phyloP scores from a whole-genome alignment of 1,140 invertebrate species.

The Meloidogyne floridensis region DNA sequence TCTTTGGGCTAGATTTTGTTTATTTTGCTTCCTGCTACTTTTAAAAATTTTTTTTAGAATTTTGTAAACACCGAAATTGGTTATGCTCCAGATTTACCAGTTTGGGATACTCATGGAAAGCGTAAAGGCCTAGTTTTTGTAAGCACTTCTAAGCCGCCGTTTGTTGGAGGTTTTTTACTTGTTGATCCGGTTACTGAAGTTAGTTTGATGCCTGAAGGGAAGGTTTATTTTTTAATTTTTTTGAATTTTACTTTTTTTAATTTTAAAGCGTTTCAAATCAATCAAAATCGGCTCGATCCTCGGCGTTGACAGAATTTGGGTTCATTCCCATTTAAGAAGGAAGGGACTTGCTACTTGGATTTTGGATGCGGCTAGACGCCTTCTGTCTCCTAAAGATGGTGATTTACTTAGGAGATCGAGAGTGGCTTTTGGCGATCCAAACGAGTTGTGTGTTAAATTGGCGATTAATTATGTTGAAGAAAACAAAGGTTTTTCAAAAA shows the following conservation, averaged over 20 bases:
- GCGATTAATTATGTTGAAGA: conserved; percentile 34
- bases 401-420: conserved; percentile 26
- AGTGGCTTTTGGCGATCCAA: conserved; percentile 47
- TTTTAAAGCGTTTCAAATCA: conserved; percentile 30
- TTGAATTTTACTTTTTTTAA: conserved; percentile 23
- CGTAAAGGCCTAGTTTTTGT: conserved; percentile 44
- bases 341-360: conserved; percentile 42
- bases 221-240: conserved; percentile 20
- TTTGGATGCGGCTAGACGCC: conserved; percentile 36
- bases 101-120: conserved; percentile 33
- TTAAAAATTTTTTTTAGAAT: conserved; percentile 27
- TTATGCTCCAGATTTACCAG: conserved; percentile 44
- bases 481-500: conserved; percentile 31
- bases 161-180: conserved; percentile 36
- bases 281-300: conserved; percentile 39
- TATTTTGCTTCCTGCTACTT: too few relatives aligned
- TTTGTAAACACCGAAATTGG: conserved; percentile 46
- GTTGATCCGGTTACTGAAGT: conserved; percentile 35
- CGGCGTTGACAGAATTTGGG: conserved; percentile 54
- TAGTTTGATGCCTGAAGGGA: conserved; percentile 38
- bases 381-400: conserved; percentile 6
- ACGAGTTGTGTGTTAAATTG: conserved; percentile 37
- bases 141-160: conserved; percentile 37
- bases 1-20: too few relatives aligned
- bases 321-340: conserved; percentile 43